Base-by-base conservation (phyloP, 2,113 vertebrate genomes). In the Cathartes aura region DNA sequence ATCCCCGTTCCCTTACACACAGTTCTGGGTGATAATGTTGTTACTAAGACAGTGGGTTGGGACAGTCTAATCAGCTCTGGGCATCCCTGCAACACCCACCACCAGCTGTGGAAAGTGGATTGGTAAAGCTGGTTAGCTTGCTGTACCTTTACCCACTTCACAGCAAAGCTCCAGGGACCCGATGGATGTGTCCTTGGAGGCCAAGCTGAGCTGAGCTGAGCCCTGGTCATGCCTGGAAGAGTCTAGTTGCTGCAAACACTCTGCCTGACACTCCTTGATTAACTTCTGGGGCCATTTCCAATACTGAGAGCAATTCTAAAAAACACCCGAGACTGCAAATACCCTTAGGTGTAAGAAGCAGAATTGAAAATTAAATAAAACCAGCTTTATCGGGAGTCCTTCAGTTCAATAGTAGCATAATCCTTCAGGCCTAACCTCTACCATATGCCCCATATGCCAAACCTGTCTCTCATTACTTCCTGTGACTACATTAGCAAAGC, bases 241-340 rank as follows among this genome's bases (percentile, higher is more conserved):
- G 55, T 45, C 45, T 85, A 72, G 73, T 7, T 91, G 50, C 58
- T 71, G 45, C 38, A 80, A 89, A 89, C 32, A 85, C 45, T 52
- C 38, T 47, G 29, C 47, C 70, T 95, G 80, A 60, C 55, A 14
- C 71, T 75, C 59, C 38, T 60, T 40, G 38, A 47, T 70, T 87
- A 91, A 92, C 26, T 70, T 93, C 76, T 91, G 70, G 20, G 66
- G 59, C 55, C 62, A 48, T 36, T 96, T 87, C 56, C 79, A 80
- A 26, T 70, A n/a, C 17, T 80, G 68, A 96, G 17, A 91, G 48
- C n/a, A 93, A 83, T 70, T 93, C 70, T 96, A 58, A 83, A 89
- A 80, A 59, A 6, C 11, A 66, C 45, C 58, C 42, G 70, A 73
- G 64, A 63, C 79, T 78, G 63, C 74, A 91, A 93, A 34, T 75